Conservation (phyloP, 35 echinoderm and acorn worm genomes). For the Eucidaris tribuloides region DNA sequence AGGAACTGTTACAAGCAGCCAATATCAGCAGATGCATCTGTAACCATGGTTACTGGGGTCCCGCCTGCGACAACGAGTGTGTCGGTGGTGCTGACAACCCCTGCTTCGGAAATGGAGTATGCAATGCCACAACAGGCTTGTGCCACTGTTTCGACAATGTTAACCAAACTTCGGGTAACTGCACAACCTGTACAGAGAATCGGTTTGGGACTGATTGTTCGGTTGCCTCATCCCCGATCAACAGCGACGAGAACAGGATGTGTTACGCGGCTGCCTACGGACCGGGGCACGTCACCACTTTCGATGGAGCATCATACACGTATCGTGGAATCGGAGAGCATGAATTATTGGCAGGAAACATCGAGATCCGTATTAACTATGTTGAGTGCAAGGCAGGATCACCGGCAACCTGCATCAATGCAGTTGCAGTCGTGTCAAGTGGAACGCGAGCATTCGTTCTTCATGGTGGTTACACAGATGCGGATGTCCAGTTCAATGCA, state of each 20-base stretch:
- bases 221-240: constrained; percentile 5
- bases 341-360: constrained; percentile 1
- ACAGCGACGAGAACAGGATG: not conserved
- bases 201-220: constrained; percentile 77
- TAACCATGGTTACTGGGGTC: constrained; percentile 78
- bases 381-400: constrained; percentile 46
- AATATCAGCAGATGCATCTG: constrained; percentile 52
- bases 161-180: constrained; percentile 38
- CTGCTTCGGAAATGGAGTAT: constrained; percentile 70
- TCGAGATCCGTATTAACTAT: constrained; percentile 51
- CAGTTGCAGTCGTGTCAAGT: constrained; percentile 36
- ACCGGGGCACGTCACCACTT: constrained; percentile 74
- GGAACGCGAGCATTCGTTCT: constrained; percentile 30
- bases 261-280: constrained; percentile 58
- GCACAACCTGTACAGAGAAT: constrained; percentile 47
- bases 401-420: constrained; percentile 67
- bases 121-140: constrained; percentile 41
- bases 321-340: constrained; percentile 75
- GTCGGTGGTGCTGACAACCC: constrained; percentile 66
- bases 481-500: constrained; percentile 35
- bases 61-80: constrained; percentile 73
- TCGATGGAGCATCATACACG: constrained; percentile 74
- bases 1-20: not conserved
- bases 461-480: constrained; percentile 73
- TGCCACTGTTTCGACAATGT: constrained; percentile 52